Base-by-base conservation (phyloP, 2,888 invertebrate species). In the Andrena hattorfiana region DNA sequence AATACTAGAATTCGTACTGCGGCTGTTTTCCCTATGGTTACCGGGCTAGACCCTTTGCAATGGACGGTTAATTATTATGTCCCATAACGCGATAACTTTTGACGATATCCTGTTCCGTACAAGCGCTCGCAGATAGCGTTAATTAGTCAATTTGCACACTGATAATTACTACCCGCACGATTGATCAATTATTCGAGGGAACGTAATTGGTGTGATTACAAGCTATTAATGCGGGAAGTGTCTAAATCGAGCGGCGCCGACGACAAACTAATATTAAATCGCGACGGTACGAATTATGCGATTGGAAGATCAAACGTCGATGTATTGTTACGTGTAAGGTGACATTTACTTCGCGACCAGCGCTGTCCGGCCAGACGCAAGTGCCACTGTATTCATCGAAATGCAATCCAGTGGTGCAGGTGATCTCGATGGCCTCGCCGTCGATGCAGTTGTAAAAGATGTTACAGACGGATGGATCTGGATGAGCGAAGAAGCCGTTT, bases 401-500 rank as follows among this genome's bases (percentile, higher is more conserved):
- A 94, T 98, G 97, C 56, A 98, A 95, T 35, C 98, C 98, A 85
- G 97, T 96, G n/a, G 98, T 97, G 94, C 98, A 98, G 88, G 96
- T 96, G 91, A 96, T 96, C 93, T 97, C 97, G 71, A 95, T 96
- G 69, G 96, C 95, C 35, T 97, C 97, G 70, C 98, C 98, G 86
- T 98, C 97, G 91, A 98, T 97, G 94, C 98, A 98, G 94, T 98
- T 98, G 95, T 95, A 97, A 96, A 98, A 98, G 85, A 97, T 94
- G 94, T 98, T 97, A 95, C 98, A 98, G 20, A 97, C 96, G 5
- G 96, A 92, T 0, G 97, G 95, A 91, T 98, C 97, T 8, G 98
- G 98, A 95, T 98, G 98, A 56, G 98, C 97, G 94, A 98, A 98
- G 96, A 98, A 98, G 64, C 98, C 98, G 94, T 98, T 98, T 90